phyloP scores from a whole-genome alignment of 1,140 invertebrate genomes.

The Neuroterus valhalla region DNA sequence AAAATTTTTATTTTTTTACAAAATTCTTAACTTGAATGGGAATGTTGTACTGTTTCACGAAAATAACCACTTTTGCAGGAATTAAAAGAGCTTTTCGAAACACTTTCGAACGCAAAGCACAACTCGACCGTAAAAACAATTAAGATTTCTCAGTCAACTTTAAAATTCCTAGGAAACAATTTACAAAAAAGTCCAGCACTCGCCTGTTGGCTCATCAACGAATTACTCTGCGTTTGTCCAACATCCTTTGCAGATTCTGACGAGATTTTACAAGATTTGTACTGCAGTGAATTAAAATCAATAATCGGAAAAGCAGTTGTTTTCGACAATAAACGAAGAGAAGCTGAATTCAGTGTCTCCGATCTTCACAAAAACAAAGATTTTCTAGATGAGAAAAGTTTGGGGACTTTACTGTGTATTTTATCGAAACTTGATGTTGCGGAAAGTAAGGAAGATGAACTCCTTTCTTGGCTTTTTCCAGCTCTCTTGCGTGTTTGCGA shows the following conservation, averaged over 20 bases:
- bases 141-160: conserved; percentile 40
- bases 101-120: conserved; percentile 37
- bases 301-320: conserved; percentile 41
- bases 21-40: too few species aligned
- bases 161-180: conserved; percentile 57
- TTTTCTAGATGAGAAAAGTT: conserved; percentile 36
- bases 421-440: conserved; percentile 62
- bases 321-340: conserved; percentile 30
- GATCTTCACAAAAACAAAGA: conserved; percentile 18
- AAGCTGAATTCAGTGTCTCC: conserved; percentile 1
- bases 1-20: too few species aligned
- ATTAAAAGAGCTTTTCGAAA: conserved; percentile 48
- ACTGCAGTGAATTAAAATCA: conserved; percentile 51
- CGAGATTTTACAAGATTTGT: conserved; percentile 58
- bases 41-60: not conserved
- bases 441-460: conserved; percentile 49
- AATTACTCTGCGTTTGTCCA: conserved; percentile 56
- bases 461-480: conserved; percentile 56
- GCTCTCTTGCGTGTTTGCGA: conserved; percentile 46
- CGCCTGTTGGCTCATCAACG: conserved; percentile 63
- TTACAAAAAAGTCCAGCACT: conserved; percentile 50
- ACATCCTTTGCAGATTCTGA: conserved; percentile 39
- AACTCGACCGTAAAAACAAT: conserved; percentile 34
- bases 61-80: conserved; percentile 46
- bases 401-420: conserved; percentile 55